These are phyloP conservation scores for Phrynocephalus vlangalii DNA, from an alignment of 2,797 vertebrate species.

Conservation along the genomic window DNA sequence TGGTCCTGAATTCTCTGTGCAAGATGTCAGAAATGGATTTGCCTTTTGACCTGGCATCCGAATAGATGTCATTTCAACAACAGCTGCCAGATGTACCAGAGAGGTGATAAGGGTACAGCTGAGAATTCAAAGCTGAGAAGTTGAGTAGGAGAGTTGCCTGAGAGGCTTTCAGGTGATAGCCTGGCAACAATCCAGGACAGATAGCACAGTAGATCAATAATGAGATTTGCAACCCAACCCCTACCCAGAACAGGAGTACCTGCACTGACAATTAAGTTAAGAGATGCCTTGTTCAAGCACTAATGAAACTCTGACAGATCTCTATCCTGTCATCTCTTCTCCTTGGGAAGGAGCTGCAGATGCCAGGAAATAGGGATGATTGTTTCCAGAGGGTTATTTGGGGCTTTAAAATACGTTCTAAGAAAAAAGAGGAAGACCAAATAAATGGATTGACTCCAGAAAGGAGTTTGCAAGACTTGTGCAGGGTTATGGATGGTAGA, in stretches of 20 bases:
- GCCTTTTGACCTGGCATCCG: background rate
- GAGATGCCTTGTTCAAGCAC: background rate
- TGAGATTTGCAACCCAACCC: constrained; percentile 25
- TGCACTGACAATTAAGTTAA: constrained; percentile 33
- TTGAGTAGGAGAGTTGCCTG: background rate
- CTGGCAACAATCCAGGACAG: constrained; percentile 15
- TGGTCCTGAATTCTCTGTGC: background rate
- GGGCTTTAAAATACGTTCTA: background rate
- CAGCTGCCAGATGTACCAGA: background rate
- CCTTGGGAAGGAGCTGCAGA: background rate
- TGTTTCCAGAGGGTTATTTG: background rate
- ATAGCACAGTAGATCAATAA: constrained; percentile 13
- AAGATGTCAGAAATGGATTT: constrained; percentile 4
- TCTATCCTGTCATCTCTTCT: background rate
- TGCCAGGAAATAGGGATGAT: background rate
- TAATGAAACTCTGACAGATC: constrained; percentile 23
- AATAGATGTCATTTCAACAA: background rate
- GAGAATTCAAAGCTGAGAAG: background rate
- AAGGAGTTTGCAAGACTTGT: too few species aligned
- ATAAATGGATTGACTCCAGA: too few species aligned
- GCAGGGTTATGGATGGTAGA: too few species aligned
- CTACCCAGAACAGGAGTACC: background rate
- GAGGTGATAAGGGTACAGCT: constrained; percentile 4
- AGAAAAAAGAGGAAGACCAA: too few species aligned
- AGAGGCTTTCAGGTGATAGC: constrained; percentile 20